Evolutionary conservation across 1,140 invertebrate species (phyloP), one percentile per base, ranked within the genome.

Genomic region (Drosophila punjabiensis): DNA sequence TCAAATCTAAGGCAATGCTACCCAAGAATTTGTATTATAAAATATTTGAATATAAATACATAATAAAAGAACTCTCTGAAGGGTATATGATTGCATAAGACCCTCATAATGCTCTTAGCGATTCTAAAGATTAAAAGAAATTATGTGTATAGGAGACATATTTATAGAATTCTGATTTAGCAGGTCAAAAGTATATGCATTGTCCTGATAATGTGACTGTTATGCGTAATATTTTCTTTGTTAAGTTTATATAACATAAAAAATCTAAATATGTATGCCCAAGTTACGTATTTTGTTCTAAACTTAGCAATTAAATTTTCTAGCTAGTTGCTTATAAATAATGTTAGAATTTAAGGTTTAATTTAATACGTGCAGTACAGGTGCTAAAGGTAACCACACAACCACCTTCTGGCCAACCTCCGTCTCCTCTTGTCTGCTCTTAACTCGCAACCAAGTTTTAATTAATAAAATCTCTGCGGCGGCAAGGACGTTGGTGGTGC

Each of bases 361-460:
- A 75, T 79, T 69, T 65, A 62, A 20, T 20, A 28, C 30, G 18
- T 63, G 32, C 20, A 7, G 10, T 8, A 33, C 11, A 32, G 35
- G 53, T 20, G 13, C 3, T 30, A 33, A 18, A 7, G 30, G 20
- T 18, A 67, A 18, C 35, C 35, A 16, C 35, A 56, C 35, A 33
- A 24, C 45, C 43, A 6, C 61, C n/a, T 37, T 66, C 24, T 66
- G 61, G 24, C 32, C 65, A 66, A 18, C 41, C 13, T 18, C 35
- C 18, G 14, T n/a, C 24, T 18, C 28, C 32, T 10, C 18, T 41
- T 16, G n/a, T 16, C 35, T 30, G 45, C 45, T 50, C 55, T 13
- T 55, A 35, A 52, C 67, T 52, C 63, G 67, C 18, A 43, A 50
- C 43, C 67, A 35, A 61, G 45, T 61, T 52, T 74, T 74, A 73